Conservation (phyloP, 2,113 vertebrate genomes). For the Mirza zaza region DNA sequence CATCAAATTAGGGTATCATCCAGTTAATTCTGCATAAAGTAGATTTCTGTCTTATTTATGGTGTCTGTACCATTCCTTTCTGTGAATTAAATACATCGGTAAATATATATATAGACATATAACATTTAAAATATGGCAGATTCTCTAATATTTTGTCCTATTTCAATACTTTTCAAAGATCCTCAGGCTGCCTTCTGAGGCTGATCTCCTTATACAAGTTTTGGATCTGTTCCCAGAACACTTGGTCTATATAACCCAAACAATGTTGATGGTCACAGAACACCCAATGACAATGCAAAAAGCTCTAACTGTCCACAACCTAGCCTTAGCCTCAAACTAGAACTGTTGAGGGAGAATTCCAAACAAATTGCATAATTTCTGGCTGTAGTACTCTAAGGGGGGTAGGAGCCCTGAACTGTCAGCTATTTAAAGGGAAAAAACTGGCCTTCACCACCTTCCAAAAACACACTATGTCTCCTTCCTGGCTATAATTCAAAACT, state of each 20-base stretch:
- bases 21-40: background rate
- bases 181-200: background rate
- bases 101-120: background rate
- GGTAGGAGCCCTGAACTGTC: background rate
- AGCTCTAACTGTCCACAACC: background rate
- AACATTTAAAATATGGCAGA: background rate
- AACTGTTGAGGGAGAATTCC: constrained; percentile 11
- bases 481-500: background rate
- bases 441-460: background rate
- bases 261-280: background rate
- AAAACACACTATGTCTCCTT: background rate
- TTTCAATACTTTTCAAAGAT: background rate
- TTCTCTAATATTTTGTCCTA: background rate
- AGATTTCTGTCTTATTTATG: background rate
- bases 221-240: background rate
- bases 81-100: background rate
- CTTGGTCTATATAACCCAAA: constrained; percentile 50
- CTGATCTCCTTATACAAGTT: background rate
- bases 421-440: background rate
- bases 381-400: background rate
- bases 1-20: background rate
- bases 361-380: background rate
- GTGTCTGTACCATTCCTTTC: background rate
- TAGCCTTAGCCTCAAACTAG: background rate
- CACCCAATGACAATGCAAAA: background rate